These are phyloP conservation scores for Gryon sp. DNA, from an alignment of 1,140 invertebrate species.

Conservation along the genomic window DNA sequence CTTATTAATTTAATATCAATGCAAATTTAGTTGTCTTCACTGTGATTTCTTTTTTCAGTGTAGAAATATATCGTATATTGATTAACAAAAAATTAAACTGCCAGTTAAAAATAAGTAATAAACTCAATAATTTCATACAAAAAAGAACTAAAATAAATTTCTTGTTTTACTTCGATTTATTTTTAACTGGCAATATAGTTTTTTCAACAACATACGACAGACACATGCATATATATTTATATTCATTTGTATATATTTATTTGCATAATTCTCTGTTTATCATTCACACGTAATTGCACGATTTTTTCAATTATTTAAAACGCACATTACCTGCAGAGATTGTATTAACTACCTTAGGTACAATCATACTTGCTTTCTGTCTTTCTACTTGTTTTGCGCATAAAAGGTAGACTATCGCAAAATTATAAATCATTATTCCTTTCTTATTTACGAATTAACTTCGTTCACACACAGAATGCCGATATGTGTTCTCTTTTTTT, in stretches of 20 bases:
- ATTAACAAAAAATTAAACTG: no score
- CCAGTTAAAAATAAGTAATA: no score
- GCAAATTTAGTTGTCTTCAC: no score
- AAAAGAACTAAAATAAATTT: no score
- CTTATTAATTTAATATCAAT: no score
- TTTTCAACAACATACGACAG: no score
- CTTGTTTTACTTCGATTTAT: no score
- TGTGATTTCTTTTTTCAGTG: no score
- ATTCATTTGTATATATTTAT: conserved; percentile 43
- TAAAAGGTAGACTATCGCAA: conserved; percentile 12
- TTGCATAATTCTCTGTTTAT: conserved; percentile 36
- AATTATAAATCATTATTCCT: conserved; percentile 15
- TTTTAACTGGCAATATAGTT: no score
- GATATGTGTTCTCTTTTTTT: conserved; percentile 21
- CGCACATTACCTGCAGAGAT: conserved; percentile 35
- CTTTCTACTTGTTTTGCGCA: conserved; percentile 20
- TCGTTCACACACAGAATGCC: conserved; percentile 18
- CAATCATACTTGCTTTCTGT: conserved; percentile 12
- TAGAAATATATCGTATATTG: no score
- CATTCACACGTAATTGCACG: conserved; percentile 50
- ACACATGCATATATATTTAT: conserved; percentile 31
- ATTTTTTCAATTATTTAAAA: conserved; percentile 33
- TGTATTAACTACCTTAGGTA: conserved; percentile 12
- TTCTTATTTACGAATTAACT: background rate
- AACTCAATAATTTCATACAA: no score